Evolutionary conservation across 2,113 vertebrate species (phyloP).

Genomic region (Dipodomys spectabilis): DNA sequence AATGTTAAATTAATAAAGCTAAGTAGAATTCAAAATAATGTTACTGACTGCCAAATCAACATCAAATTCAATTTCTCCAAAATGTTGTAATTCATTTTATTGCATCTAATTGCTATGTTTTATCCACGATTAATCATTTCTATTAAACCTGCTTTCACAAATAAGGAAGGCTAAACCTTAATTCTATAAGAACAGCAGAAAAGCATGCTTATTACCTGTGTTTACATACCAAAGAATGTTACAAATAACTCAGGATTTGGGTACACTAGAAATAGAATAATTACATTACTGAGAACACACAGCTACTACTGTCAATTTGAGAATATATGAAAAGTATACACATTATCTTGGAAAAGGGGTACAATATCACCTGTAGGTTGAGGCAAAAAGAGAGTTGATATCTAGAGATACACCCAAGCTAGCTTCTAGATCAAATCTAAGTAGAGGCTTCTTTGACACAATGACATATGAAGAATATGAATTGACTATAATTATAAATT

Average conservation of each 20-base stretch:
- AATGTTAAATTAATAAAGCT: conserved; percentile 68
- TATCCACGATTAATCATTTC: conserved; percentile 66
- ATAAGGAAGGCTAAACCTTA: conserved; percentile 59
- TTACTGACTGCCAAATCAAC: conserved; percentile 74
- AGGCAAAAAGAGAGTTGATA: background rate
- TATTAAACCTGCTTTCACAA: conserved; percentile 56
- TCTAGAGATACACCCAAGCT: background rate
- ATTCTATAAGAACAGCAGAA: conserved; percentile 22
- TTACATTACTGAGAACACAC: background rate
- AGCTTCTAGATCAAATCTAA: background rate
- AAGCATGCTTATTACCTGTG: background rate
- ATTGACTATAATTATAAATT: background rate
- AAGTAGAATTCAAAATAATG: conserved; percentile 54
- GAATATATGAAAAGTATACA: background rate
- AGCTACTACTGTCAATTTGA: background rate
- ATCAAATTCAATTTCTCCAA: conserved; percentile 59
- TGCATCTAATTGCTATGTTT: conserved; percentile 63
- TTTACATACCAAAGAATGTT: conserved; percentile 48
- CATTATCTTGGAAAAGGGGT: background rate
- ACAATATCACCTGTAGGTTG: background rate
- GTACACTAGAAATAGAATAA: background rate
- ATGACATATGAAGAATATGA: background rate
- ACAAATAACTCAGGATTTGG: background rate
- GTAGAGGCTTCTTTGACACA: conserved; percentile 28
- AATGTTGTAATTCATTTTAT: conserved; percentile 72